A percentile compares a stretch with the other conserved stretches of the same genome.
Conservation (phyloP, 2,888 invertebrate genomes). For the Drosophila lacicola region DNA sequence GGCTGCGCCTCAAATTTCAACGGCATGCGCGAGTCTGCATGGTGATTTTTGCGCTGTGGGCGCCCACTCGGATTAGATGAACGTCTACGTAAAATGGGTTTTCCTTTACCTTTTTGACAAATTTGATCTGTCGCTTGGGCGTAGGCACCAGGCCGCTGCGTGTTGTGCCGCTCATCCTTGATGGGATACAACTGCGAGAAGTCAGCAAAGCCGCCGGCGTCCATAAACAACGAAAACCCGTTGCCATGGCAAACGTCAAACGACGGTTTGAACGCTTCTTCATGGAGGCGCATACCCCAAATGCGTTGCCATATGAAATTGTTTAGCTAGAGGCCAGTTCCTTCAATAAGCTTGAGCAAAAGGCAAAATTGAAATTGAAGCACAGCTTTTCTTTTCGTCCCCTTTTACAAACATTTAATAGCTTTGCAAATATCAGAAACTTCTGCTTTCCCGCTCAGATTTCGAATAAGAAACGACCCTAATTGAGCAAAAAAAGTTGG, state of each 20-base stretch:
- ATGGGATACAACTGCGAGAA: conserved; percentile 18
- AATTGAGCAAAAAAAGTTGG: neutral
- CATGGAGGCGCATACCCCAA: neutral
- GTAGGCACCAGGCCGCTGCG: conserved; percentile 89
- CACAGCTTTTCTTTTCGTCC: no score
- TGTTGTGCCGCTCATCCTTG: conserved; percentile 87
- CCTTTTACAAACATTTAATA: no score
- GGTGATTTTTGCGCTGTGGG: conserved; percentile 53
- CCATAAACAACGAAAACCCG: conserved; percentile 41
- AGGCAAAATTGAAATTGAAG: no score
- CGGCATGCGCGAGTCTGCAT: conserved; percentile 58
- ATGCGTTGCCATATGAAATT: no score
- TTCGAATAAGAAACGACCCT: no score
- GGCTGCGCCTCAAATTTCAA: conserved; percentile 87
- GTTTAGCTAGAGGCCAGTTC: no score
- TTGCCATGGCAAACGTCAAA: conserved; percentile 32
- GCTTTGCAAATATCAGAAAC: no score
- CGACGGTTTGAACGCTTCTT: neutral
- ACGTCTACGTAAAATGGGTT: conserved; percentile 47
- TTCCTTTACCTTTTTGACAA: conserved; percentile 64
- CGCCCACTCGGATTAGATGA: conserved; percentile 7
- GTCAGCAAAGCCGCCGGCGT: conserved; percentile 17
- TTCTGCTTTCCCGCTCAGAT: no score
- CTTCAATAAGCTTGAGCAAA: no score
- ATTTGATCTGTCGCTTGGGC: conserved; percentile 85